Base-by-base conservation (phyloP, 2,797 vertebrate species). In the Syndactyla subalaris region DNA sequence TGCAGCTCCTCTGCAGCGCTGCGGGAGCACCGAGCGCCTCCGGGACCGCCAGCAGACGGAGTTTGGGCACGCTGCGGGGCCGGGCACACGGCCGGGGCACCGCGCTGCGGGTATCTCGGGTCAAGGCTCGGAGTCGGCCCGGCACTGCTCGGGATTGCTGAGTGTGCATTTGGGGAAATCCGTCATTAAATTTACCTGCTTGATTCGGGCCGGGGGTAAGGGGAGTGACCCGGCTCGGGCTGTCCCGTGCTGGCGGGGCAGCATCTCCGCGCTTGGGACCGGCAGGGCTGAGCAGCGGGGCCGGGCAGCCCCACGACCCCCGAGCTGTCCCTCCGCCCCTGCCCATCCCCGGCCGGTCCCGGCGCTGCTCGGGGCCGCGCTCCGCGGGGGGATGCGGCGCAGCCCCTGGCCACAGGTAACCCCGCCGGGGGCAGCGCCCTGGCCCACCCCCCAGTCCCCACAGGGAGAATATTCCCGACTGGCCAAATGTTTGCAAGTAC, bases 311-410 rank as follows among this genome's bases (percentile, higher is more conserved):
- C 29, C 63, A 61, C 36, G 22, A 71, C n/a, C 65, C 16, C 39
- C 24, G 45, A 59, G 70, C 54, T 34, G 45, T 45, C 45, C 3
- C 26, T 5, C 75, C 38, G 52, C 48, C 80, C 32, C 43, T 15
- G 36, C 4, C 61, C 68, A 4, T 43, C 45, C 27, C 30, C 36
- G 11, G 45, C 27, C 63, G 91, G 91, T 95, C 94, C 96, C 70
- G 95, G 93, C 75, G 90, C 96, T 18, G 45, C 84, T 58, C 16
- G 58, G 62, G 62, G 38, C 43, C 21, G 57, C 15, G 49, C 26
- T 51, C 49, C 23, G 22, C 55, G 22, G 14, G 14, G n/a, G 22
- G n/a, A 58, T 58, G 55, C 45, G 45, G 45, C 10, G 20, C 43
- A 39, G 46, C n/a, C 29, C 27, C 43, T 48, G 52, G 63, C n/a